A percentile compares a stretch with the other conserved stretches of the same genome.
Conservation (phyloP, 2,888 invertebrate species). For the Oligia strigilis region DNA sequence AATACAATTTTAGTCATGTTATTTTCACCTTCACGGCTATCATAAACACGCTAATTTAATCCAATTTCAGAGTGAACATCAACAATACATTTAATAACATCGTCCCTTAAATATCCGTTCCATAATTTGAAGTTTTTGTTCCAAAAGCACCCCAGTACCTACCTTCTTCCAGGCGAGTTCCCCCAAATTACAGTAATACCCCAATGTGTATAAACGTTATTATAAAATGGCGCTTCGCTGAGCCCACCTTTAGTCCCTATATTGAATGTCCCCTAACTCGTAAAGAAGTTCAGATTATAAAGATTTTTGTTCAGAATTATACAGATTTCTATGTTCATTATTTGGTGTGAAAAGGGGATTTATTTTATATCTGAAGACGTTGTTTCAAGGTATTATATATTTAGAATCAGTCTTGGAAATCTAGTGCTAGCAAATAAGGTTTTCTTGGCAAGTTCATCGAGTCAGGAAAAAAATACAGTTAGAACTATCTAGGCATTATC, state of each 20-base stretch:
- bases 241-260: constrained; percentile 61
- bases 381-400: background rate
- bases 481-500: constrained; percentile 1
- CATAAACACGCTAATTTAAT: constrained; percentile 39
- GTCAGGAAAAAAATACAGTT: background rate
- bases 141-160: constrained; percentile 36
- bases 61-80: constrained; percentile 35
- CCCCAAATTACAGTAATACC: constrained; percentile 73
- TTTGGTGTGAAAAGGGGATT: constrained; percentile 28
- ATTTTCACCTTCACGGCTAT: constrained; percentile 19
- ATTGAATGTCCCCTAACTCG: constrained; percentile 68
- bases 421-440: background rate
- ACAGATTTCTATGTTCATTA: constrained; percentile 39
- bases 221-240: constrained; percentile 61
- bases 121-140: constrained; percentile 64
- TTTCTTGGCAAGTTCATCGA: constrained; percentile 8
- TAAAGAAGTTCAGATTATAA: constrained; percentile 65
- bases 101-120: constrained; percentile 59
- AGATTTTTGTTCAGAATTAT: constrained; percentile 48
- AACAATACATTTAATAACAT: constrained; percentile 56
- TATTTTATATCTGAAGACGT: constrained; percentile 19
- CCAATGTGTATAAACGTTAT: constrained; percentile 67
- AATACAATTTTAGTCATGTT: background rate
- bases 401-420: constrained; percentile 4
- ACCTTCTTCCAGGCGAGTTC: constrained; percentile 68